Conservation (phyloP, 2,888 invertebrate genomes). For the Acanthopleura granulata region DNA sequence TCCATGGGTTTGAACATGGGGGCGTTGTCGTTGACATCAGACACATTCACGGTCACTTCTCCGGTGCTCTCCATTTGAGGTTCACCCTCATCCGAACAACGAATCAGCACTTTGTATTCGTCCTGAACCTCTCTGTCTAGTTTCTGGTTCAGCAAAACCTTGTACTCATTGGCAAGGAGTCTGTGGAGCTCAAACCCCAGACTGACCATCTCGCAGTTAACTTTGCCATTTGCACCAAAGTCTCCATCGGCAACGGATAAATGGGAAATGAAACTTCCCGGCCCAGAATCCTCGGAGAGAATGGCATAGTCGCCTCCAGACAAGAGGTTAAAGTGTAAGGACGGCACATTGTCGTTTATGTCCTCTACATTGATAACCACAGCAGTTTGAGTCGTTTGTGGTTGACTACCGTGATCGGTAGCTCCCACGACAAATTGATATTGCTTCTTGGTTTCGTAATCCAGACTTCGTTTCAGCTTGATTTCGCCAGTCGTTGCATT, state of each 20-base stretch:
- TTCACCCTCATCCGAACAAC: background rate
- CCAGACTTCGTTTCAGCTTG: background rate
- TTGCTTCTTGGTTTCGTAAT: constrained; percentile 15
- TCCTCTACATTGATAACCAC: constrained; percentile 21
- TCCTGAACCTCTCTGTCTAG: constrained; percentile 1
- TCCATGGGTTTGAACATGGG: background rate
- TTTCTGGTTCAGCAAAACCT: background rate
- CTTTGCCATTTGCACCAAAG: constrained; percentile 10
- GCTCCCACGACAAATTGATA: constrained; percentile 16
- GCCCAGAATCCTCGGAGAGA: constrained; percentile 8
- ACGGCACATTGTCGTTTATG: constrained; percentile 18
- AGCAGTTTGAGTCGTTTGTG: constrained; percentile 14
- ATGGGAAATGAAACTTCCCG: constrained; percentile 21
- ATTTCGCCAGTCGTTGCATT: constrained; percentile 1
- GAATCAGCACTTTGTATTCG: background rate
- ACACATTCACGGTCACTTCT: background rate
- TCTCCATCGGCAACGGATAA: constrained; percentile 17
- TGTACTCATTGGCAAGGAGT: constrained; percentile 2
- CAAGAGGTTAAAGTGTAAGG: constrained; percentile 19
- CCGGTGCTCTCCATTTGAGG: background rate
- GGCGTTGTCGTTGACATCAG: background rate
- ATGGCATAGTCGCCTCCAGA: constrained; percentile 8
- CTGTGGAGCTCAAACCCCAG: background rate
- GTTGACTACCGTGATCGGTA: constrained; percentile 18
- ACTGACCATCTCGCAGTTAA: background rate